A percentile compares a stretch with the other conserved stretches of the same genome.
Conservation (phyloP, 2,113 vertebrate genomes). For the Phaetusa simplex region DNA sequence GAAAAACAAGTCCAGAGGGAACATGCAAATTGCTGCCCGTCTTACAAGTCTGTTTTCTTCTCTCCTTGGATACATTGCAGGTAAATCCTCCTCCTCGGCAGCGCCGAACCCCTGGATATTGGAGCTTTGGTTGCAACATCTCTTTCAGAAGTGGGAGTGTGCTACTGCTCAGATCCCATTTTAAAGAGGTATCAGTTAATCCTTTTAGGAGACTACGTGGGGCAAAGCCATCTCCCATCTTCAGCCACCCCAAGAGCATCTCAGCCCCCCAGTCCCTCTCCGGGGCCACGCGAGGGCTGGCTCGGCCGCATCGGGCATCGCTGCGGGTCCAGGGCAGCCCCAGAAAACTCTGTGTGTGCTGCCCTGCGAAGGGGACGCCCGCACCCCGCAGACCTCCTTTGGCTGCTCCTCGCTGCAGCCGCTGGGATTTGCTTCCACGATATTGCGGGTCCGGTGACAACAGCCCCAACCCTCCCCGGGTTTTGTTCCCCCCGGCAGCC, state of each 20-base stretch:
- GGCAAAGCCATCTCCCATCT: background rate
- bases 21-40: background rate
- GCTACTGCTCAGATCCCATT: background rate
- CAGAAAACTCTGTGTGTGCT: accelerated
- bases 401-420: background rate
- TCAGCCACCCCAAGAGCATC: background rate
- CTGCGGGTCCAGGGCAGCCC: background rate
- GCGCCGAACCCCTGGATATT: background rate
- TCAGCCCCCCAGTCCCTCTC: background rate
- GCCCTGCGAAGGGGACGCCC: background rate
- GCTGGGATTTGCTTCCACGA: accelerated
- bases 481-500: accelerated
- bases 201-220: background rate
- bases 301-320: accelerated
- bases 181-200: background rate
- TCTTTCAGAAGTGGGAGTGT: background rate
- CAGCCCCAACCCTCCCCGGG: accelerated
- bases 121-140: background rate
- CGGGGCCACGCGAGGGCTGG: accelerated
- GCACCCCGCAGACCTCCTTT: background rate
- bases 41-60: conserved; percentile 10
- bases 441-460: accelerated
- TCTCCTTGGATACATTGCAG: background rate
- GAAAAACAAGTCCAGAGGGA: conserved; percentile 48
- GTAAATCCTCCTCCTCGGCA: background rate